A percentile compares a stretch with the other conserved stretches of the same genome.
phyloP scores from a whole-genome alignment of 37 sponge, comb jelly and placozoan species.

The Halichondria panicea region DNA sequence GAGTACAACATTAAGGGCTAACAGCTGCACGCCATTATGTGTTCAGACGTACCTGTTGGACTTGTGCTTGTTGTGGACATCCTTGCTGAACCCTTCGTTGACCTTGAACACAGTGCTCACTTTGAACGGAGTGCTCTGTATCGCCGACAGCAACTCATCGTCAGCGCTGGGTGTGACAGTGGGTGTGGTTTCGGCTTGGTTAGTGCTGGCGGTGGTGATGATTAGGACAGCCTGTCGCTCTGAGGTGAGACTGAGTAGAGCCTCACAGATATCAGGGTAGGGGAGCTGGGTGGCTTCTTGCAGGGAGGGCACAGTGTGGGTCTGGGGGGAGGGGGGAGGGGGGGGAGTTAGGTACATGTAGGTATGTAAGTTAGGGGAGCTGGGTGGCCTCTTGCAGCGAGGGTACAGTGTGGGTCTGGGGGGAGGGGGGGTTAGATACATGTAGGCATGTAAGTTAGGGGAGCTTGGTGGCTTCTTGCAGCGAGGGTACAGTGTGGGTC shows the following conservation, averaged over 20 bases:
- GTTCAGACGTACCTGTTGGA: no score
- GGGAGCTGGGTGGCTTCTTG: slow-evolving; percentile 19
- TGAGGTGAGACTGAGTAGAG: slow-evolving; percentile 32
- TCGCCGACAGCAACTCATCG: no score
- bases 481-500: neutral
- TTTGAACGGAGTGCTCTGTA: slow-evolving; percentile 16
- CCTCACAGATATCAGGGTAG: slow-evolving; percentile 36
- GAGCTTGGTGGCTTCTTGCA: slow-evolving; percentile 20
- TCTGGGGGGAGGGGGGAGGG: neutral
- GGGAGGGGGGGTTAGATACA: neutral
- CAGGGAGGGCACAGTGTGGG: slow-evolving; percentile 1
- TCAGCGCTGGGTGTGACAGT: no score
- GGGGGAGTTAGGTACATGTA: no score
- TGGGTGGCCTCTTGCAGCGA: slow-evolving; percentile 20
- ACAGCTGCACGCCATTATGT: no score
- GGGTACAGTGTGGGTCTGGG: neutral
- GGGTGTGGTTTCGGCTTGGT: no score
- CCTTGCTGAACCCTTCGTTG: slow-evolving; percentile 21
- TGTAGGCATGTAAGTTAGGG: no score
- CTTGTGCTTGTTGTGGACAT: neutral
- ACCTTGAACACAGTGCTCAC: slow-evolving; percentile 20
- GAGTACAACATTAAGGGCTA: no score
- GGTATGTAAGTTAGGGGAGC: slow-evolving; percentile 6
- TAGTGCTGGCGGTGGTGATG: no score
- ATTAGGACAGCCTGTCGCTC: slow-evolving; percentile 26